These are phyloP conservation scores for Pseudotriccus pelzelni DNA, from an alignment of 2,797 vertebrate genomes.

Conservation along the genomic window DNA sequence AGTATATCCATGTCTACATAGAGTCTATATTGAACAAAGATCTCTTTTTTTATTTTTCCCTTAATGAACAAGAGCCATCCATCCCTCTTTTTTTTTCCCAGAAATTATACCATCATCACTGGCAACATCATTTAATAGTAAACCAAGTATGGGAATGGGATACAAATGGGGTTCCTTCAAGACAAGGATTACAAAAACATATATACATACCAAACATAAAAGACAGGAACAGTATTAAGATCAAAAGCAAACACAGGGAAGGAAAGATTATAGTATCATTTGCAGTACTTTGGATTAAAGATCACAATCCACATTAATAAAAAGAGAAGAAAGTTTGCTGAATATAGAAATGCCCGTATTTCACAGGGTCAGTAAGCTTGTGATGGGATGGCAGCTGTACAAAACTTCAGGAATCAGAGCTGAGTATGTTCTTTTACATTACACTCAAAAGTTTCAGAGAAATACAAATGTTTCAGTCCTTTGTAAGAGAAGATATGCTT, in stretches of 20 bases:
- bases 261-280: not conserved
- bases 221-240: not conserved
- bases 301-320: not conserved
- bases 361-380: not conserved
- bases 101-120: not conserved
- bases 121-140: conserved; percentile 54
- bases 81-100: not conserved
- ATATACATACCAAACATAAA: conserved; percentile 48
- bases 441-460: not conserved
- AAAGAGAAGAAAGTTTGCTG: not conserved
- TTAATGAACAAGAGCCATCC: not conserved
- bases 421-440: not conserved
- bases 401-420: not conserved
- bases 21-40: not conserved
- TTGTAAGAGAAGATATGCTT: conserved; percentile 1
- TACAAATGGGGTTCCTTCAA: conserved; percentile 42
- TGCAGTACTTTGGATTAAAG: conserved; percentile 6
- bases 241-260: not conserved
- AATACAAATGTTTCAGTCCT: not conserved
- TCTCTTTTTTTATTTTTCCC: not conserved
- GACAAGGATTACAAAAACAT: conserved; percentile 49
- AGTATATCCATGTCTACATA: not conserved
- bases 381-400: not conserved
- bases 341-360: not conserved
- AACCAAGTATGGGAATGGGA: conserved; percentile 14